These are phyloP conservation scores for Lates japonicus DNA, from an alignment of 2,797 vertebrate genomes.

Conservation along the genomic window DNA sequence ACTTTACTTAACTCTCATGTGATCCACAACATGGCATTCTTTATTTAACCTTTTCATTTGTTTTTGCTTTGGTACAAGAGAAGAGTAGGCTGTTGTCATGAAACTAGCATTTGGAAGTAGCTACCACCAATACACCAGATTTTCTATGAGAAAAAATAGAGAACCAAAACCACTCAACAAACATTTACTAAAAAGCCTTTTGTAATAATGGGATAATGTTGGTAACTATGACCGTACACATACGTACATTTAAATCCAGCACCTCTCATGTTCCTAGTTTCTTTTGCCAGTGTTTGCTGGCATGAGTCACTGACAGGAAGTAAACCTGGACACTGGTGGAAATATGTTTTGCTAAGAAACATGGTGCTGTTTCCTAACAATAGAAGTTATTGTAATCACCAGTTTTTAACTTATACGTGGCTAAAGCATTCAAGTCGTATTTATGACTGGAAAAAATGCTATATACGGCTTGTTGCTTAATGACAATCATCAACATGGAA, in stretches of 20 bases:
- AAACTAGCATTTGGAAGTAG: not conserved
- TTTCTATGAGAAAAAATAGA: not conserved
- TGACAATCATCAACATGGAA: not conserved
- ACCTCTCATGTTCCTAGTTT: not conserved
- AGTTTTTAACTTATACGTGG: not conserved
- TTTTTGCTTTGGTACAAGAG: not conserved
- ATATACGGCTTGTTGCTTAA: not conserved
- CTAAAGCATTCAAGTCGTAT: not conserved
- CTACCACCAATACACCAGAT: not conserved
- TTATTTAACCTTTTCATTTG: not conserved
- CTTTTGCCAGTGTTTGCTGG: not conserved
- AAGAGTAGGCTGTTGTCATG: no score
- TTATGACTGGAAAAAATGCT: not conserved
- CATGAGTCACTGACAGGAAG: no score
- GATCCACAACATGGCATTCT: not conserved
- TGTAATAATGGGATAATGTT: not conserved
- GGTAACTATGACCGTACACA: not conserved
- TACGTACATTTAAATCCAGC: not conserved
- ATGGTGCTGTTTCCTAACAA: not conserved
- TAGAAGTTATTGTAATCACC: not conserved
- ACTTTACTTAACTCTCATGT: conserved; percentile 15
- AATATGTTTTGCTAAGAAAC: no score
- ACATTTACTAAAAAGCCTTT: not conserved
- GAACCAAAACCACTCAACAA: conserved; percentile 7
- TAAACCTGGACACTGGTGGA: no score